Evolutionary conservation across 2,888 invertebrate species (phyloP).

Genomic region (Syrista parreyssii): DNA sequence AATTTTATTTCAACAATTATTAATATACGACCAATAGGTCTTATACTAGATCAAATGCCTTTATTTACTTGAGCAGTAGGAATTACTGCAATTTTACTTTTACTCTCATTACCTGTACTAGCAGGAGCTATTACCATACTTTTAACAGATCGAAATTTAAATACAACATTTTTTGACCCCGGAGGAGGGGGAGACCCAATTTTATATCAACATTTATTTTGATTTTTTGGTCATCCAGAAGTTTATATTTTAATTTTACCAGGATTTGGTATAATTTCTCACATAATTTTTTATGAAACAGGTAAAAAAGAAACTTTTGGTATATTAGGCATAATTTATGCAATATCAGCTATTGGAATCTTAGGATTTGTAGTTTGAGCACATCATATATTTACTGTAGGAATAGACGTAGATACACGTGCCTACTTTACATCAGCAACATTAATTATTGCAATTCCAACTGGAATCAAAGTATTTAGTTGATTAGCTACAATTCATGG

Average conservation of each 20-base stretch:
- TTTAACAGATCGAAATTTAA: constrained; percentile 82
- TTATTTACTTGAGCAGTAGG: constrained; percentile 81
- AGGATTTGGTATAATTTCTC: constrained; percentile 85
- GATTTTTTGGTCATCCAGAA: constrained; percentile 90
- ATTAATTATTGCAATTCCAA: constrained; percentile 88
- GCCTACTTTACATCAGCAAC: constrained; percentile 87
- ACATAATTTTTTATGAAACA: constrained; percentile 80
- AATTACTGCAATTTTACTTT: constrained; percentile 74
- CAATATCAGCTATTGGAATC: constrained; percentile 86
- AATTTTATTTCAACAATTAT: constrained; percentile 84
- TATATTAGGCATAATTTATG: constrained; percentile 81
- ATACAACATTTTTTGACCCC: constrained; percentile 85
- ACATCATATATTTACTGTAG: constrained; percentile 87
- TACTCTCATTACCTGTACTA: constrained; percentile 80
- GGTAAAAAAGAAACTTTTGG: constrained; percentile 82
- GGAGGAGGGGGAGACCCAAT: constrained; percentile 84
- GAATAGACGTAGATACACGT: constrained; percentile 85
- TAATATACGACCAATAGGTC: constrained; percentile 75
- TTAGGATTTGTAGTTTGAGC: constrained; percentile 88
- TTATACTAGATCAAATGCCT: constrained; percentile 75
- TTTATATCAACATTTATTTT: constrained; percentile 86
- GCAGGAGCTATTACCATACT: constrained; percentile 85
- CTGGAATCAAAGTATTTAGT: constrained; percentile 86
- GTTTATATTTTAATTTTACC: constrained; percentile 89
- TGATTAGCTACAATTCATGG: constrained; percentile 80